Percentiles rank a stretch among this genome's conserved stretches.
These are phyloP conservation scores for Pantala flavescens DNA, from an alignment of 1,140 invertebrate species.

Conservation along the genomic window DNA sequence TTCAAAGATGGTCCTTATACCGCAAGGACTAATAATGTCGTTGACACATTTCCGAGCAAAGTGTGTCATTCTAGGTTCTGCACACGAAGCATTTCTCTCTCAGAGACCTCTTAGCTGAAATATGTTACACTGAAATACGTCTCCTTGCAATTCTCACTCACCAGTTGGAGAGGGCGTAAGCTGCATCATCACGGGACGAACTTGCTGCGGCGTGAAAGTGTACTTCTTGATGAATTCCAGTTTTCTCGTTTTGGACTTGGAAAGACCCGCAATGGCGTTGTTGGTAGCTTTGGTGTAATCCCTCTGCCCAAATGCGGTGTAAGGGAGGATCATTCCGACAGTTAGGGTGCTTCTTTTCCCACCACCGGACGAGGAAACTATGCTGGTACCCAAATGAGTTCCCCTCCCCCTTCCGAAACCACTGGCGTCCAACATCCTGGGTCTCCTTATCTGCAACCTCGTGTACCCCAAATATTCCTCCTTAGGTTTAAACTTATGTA, in stretches of 20 bases:
- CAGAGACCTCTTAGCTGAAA: too few species aligned
- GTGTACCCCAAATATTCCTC: too few species aligned
- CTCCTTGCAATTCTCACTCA: constrained; percentile 35
- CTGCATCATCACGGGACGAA: constrained; percentile 53
- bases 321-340: constrained; percentile 55
- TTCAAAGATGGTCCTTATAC: too few species aligned
- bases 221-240: constrained; percentile 52
- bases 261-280: constrained; percentile 46
- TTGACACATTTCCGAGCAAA: too few species aligned
- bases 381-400: neutral
- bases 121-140: too few species aligned
- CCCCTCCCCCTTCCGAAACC: neutral
- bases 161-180: constrained; percentile 67
- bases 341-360: constrained; percentile 26
- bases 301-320: constrained; percentile 59
- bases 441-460: neutral
- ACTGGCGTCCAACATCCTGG: neutral
- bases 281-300: constrained; percentile 58
- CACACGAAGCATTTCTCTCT: too few species aligned
- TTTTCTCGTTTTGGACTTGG: constrained; percentile 44
- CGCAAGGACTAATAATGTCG: too few species aligned
- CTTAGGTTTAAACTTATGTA: too few species aligned
- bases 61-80: too few species aligned
- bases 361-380: neutral
- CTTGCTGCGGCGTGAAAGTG: constrained; percentile 47